Conservation (phyloP, 2,888 invertebrate genomes). For the Litoditis marina region DNA sequence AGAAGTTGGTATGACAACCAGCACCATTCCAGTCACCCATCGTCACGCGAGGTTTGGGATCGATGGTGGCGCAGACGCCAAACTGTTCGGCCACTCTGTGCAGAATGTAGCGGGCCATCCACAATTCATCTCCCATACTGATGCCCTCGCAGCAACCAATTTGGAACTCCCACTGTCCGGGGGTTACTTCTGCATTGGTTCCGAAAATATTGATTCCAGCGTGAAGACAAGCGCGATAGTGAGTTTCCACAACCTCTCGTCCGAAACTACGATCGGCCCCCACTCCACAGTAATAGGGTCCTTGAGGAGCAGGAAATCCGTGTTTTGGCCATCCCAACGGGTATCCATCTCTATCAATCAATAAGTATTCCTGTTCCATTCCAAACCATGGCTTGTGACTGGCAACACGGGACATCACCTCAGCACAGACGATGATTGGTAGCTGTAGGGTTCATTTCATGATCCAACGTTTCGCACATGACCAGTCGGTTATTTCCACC, state of each 20-base stretch:
- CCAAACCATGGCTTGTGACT: slow-evolving; percentile 65
- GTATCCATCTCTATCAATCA: slow-evolving; percentile 63
- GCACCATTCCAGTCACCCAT: slow-evolving; percentile 83
- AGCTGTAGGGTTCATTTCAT: slow-evolving; percentile 78
- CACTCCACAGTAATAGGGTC: slow-evolving; percentile 86
- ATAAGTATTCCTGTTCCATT: slow-evolving; percentile 67
- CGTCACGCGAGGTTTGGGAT: slow-evolving; percentile 64
- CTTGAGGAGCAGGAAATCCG: slow-evolving; percentile 57
- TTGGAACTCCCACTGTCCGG: slow-evolving; percentile 61
- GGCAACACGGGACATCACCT: slow-evolving; percentile 63
- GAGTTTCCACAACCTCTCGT: slow-evolving; percentile 90
- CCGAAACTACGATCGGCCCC: slow-evolving; percentile 92
- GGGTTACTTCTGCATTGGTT: slow-evolving; percentile 74
- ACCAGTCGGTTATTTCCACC: slow-evolving; percentile 49
- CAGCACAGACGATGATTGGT: slow-evolving; percentile 64
- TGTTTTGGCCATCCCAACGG: slow-evolving; percentile 62
- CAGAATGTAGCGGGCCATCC: slow-evolving; percentile 65
- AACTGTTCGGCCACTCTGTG: slow-evolving; percentile 65
- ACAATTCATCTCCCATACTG: slow-evolving; percentile 65
- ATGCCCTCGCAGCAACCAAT: slow-evolving; percentile 66
- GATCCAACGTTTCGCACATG: slow-evolving; percentile 71
- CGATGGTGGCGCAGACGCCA: slow-evolving; percentile 64
- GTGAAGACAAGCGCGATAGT: slow-evolving; percentile 87
- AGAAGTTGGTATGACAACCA: slow-evolving; percentile 93
- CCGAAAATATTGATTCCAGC: slow-evolving; percentile 88